A percentile compares a stretch with the other conserved stretches of the same genome.
Conservation (phyloP, 2,888 invertebrate species). For the Tinea trinotella region DNA sequence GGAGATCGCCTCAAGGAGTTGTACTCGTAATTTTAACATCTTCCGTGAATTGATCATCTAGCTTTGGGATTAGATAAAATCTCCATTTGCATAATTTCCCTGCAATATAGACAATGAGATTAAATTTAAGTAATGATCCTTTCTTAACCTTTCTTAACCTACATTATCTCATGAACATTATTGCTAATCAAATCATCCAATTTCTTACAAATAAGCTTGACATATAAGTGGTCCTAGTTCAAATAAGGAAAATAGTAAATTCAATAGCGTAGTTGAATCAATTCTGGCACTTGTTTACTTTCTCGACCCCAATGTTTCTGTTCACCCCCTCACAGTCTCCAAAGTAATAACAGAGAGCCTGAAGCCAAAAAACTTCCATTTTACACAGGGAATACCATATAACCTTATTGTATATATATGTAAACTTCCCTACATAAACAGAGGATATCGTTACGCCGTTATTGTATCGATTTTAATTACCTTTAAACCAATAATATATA, state of each 20-base stretch:
- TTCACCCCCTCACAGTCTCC: conserved; percentile 42
- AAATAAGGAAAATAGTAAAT: conserved; percentile 47
- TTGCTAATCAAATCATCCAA: background rate
- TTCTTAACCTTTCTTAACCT: background rate
- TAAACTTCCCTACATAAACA: background rate
- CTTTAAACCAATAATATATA: too few relatives aligned
- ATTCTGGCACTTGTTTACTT: conserved; percentile 60
- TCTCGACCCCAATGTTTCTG: conserved; percentile 40
- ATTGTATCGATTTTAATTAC: background rate
- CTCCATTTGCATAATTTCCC: too few relatives aligned
- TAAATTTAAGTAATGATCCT: too few relatives aligned
- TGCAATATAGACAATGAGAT: too few relatives aligned
- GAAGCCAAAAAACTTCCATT: conserved; percentile 70
- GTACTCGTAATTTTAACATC: too few relatives aligned
- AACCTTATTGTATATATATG: background rate
- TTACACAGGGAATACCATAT: conserved; percentile 28
- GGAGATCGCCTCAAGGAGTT: too few relatives aligned
- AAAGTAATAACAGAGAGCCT: conserved; percentile 70
- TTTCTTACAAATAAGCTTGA: conserved; percentile 22
- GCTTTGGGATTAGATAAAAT: too few relatives aligned
- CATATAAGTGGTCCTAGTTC: conserved; percentile 17
- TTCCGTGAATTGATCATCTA: too few relatives aligned
- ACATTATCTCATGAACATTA: conserved; percentile 6
- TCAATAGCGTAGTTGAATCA: conserved; percentile 53
- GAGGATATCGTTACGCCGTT: too few relatives aligned